Evolutionary conservation across 30 jellyfish, hydroid and myxozoan species (phyloP).

Genomic region (Hydractinia symbiolongicarpus): DNA sequence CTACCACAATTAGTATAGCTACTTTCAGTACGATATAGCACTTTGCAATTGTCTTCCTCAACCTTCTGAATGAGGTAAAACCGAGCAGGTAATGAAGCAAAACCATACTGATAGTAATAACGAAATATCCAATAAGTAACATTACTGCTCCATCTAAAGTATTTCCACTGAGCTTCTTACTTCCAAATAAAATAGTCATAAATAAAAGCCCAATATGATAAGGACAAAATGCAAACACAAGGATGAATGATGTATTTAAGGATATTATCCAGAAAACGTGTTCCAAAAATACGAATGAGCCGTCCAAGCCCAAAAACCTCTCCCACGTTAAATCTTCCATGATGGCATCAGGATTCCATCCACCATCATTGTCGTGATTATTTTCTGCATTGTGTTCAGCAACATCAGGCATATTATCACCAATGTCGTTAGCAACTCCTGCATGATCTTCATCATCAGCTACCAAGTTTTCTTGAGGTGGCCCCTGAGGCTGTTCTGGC

Average conservation of each 20-base stretch:
- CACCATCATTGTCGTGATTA: slow-evolving; percentile 25
- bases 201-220: neutral
- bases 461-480: slow-evolving; percentile 12
- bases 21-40: slow-evolving; percentile 59
- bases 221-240: slow-evolving; percentile 56
- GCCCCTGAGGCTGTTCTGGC: slow-evolving; percentile 45
- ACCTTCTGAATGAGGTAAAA: slow-evolving; percentile 16
- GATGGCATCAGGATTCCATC: slow-evolving; percentile 58
- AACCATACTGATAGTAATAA: too few relatives aligned
- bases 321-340: slow-evolving; percentile 98
- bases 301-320: slow-evolving; percentile 97
- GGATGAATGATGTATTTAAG: slow-evolving; percentile 80
- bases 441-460: slow-evolving; percentile 37
- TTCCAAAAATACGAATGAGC: slow-evolving; percentile 87
- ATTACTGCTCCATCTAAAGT: too few relatives aligned
- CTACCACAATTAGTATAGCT: slow-evolving; percentile 71
- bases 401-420: neutral
- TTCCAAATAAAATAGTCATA: neutral
- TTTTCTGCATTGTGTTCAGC: slow-evolving; percentile 24
- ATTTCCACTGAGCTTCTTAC: neutral
- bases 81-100: neutral
- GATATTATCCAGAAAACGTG: slow-evolving; percentile 97
- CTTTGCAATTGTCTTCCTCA: slow-evolving; percentile 54
- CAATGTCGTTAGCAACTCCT: slow-evolving; percentile 19
- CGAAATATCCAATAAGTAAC: too few relatives aligned